Evolutionary conservation across 2,797 vertebrate genomes (phyloP).

Genomic region (Silurus aristotelis): DNA sequence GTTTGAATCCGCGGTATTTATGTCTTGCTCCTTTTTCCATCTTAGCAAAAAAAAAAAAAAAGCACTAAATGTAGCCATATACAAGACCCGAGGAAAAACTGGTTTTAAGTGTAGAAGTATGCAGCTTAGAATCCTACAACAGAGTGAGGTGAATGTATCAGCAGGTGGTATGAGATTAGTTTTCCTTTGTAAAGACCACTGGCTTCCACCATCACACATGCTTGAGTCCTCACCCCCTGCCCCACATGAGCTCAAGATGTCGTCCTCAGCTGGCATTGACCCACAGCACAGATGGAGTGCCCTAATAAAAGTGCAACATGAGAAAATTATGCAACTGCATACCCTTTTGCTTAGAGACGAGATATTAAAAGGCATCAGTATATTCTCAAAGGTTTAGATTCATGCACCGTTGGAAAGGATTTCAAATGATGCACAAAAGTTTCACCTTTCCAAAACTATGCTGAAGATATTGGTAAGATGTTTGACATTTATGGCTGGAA

Average conservation of each 20-base stretch:
- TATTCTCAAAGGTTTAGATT: background rate
- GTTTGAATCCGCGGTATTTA: constrained; percentile 20
- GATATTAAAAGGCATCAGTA: background rate
- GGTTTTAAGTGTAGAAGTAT: constrained; percentile 15
- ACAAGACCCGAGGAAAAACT: constrained; percentile 23
- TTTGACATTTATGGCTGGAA: constrained; percentile 2
- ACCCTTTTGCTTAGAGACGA: background rate
- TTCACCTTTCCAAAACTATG: background rate
- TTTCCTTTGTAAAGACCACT: constrained; percentile 32
- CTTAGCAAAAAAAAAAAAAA: background rate
- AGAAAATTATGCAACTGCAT: background rate
- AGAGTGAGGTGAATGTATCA: constrained; percentile 4
- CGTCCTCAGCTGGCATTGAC: constrained; percentile 59
- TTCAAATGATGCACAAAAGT: background rate
- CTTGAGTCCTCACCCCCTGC: constrained; percentile 42
- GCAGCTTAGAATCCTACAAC: background rate
- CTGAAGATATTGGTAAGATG: background rate
- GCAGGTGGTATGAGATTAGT: constrained; percentile 49
- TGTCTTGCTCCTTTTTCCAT: constrained; percentile 24
- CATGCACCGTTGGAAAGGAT: too few relatives aligned
- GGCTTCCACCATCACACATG: constrained; percentile 45
- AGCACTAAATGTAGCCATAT: constrained; percentile 2
- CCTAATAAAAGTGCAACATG: constrained; percentile 34
- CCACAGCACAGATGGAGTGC: constrained; percentile 50
- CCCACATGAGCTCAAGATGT: constrained; percentile 57